Evolutionary conservation across 1,140 invertebrate species (phyloP), one percentile per base, ranked within the genome.

Genomic region (Mycetomoellerius zeteki): DNA sequence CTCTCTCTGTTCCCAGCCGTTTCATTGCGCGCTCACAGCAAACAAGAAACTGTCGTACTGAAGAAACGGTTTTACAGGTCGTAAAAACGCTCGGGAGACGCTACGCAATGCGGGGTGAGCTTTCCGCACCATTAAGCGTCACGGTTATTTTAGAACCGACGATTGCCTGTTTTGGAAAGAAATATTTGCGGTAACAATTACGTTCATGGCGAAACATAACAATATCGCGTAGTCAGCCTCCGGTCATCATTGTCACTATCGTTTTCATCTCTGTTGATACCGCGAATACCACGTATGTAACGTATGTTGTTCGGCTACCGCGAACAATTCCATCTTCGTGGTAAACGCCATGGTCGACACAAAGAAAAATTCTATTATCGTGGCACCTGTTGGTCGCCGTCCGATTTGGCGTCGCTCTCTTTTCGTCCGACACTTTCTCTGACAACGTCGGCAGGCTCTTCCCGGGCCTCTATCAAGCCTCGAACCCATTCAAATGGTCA

Each of bases 341-440:
- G 50, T 62, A 27, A 54, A 43, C 27, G 14, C 60, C 43, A 27
- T 43, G 64, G 47, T 21, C 50, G 50, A 5, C 72, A 56, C 75
- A 77, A 80, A 80, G 76, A 86, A 86, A 81, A 86, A 86, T 86
- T 80, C 85, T 69, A 86, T 86, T 85, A 76, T 85, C 71, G 50
- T 47, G 50, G 69, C 81, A 87, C 86, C 86, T 87, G 86, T 87
- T 87, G 82, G 69, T 87, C 86, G 62, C 27, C 21, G 50, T 82
- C 24, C 21, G 33, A 56, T 27, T 16, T 33, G 14, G 3, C 50
- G 43, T 76, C 24, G 47, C 19, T 21, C 33, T 19, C 75, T n/a
- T 65, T 47, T 47, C 76, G 24, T 86, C 21, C 30, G 19, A 14
- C 37, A 14, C 80, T 60, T 58, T 21, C 67, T 47, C 60, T 54